Base-by-base conservation (phyloP, 2,797 vertebrate genomes). In the Macrochelys suwanniensis region DNA sequence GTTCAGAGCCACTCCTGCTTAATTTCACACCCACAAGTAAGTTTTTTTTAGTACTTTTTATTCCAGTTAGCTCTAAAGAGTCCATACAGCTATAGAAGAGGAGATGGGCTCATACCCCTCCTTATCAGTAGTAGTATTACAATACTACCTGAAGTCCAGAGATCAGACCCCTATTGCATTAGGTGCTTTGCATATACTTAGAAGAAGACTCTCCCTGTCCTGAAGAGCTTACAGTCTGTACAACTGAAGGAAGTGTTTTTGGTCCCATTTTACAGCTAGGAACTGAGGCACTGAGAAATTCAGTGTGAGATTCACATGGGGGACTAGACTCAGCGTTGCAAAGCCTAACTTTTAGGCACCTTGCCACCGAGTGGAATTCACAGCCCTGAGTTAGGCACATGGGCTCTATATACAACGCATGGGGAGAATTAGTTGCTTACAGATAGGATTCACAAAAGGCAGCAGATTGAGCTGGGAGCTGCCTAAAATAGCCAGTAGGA, bases 1-100 rank as follows among this genome's bases (percentile, higher is more conserved):
- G 47, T 76, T 54, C n/a, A 1, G 0, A n/a, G 12, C 2, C n/a
- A 45, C 4, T 1, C 0, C 2, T 25, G 76, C 23, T 42, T 13
- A 65, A 47, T 61, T 0, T 89, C 89, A 85, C 26, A 89, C 61
- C 71, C 79, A 50, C 71, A 81, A 56, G 49, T 26, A 57, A 49
- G 17, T 84, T 74, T 78, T 33, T 37, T 4, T 65, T 76, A 28
- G 19, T 5, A 3, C 86, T 92, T 89, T 47, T 33, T 59, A 81
- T 4, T 82, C 61, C 25, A 3, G 19, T 47, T 84, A 88, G 8
- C 23, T 95, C 76, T 71, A 71, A 37, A 82, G 74, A 84, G 21
- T 89, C 1, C 0, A 37, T 7, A 49, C 19, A 49, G 37, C 37
- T 59, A 11, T 16, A 76, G 78, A 42, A 80, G 28, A 86, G 79